A percentile compares a stretch with the other conserved stretches of the same genome.
Conservation (phyloP, 1,140 invertebrate genomes). For the Wasmannia auropunctata region DNA sequence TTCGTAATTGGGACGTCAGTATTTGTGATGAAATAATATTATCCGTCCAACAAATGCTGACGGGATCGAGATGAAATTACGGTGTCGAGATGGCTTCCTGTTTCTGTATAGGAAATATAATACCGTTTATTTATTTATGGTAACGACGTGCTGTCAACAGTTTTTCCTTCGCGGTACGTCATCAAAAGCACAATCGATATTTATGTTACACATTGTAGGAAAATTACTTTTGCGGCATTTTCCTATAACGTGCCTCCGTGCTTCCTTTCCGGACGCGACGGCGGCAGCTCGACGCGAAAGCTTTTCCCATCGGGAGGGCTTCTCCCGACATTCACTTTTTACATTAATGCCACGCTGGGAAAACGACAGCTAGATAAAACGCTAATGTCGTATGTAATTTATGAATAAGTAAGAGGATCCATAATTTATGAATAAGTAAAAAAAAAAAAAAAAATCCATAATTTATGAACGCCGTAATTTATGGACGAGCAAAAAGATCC, state of each 20-base stretch:
- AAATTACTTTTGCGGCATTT: constrained; percentile 35
- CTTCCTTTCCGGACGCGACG: not conserved
- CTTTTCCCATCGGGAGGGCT: not conserved
- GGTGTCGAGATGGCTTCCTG: not conserved
- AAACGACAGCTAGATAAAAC: not conserved
- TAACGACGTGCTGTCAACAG: not conserved
- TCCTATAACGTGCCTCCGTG: not conserved
- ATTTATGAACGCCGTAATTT: not conserved
- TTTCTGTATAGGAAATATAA: constrained; percentile 21
- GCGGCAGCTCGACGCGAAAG: not conserved
- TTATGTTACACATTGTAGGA: not conserved
- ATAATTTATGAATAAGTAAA: not conserved
- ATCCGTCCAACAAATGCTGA: not conserved
- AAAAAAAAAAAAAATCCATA: not conserved
- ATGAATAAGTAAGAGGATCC: not conserved
- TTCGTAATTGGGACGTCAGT: not conserved
- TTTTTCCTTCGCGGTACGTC: not conserved
- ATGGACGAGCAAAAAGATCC: not conserved
- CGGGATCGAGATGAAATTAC: not conserved
- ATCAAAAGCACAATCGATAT: constrained; percentile 26
- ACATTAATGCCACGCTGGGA: constrained; percentile 16
- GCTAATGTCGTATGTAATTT: not conserved
- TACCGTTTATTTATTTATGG: constrained; percentile 22
- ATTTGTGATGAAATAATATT: not conserved
- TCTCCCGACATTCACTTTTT: constrained; percentile 6